These are phyloP conservation scores for Poeciliopsis presidionis DNA, from an alignment of 2,797 vertebrate genomes.

Conservation along the genomic window DNA sequence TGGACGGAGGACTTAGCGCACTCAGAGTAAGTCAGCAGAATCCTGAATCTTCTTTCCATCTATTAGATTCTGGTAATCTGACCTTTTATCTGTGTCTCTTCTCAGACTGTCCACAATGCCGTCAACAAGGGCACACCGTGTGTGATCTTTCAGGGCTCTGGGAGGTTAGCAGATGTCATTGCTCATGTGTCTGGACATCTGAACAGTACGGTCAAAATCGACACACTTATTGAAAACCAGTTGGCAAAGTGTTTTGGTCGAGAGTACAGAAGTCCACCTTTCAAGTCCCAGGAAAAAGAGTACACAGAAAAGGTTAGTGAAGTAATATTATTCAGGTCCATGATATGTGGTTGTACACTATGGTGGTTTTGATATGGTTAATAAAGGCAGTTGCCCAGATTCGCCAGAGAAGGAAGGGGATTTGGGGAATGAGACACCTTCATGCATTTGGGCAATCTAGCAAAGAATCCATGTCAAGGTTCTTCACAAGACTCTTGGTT, in stretches of 20 bases:
- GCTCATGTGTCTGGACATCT: conserved; percentile 85
- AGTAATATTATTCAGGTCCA: neutral
- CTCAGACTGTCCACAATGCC: conserved; percentile 91
- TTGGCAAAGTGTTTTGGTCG: conserved; percentile 84
- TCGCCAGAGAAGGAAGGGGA: too few relatives aligned
- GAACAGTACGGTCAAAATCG: conserved; percentile 73
- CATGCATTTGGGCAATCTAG: too few relatives aligned
- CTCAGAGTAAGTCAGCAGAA: conserved; percentile 78
- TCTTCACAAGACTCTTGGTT: too few relatives aligned
- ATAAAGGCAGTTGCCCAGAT: too few relatives aligned
- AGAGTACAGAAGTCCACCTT: conserved; percentile 80
- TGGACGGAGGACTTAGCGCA: conserved; percentile 90
- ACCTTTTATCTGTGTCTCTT: conserved; percentile 28
- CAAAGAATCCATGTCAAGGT: too few relatives aligned
- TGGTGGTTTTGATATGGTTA: neutral
- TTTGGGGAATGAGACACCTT: too few relatives aligned
- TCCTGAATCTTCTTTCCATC: neutral
- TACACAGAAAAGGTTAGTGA: conserved; percentile 93
- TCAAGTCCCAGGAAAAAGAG: conserved; percentile 65
- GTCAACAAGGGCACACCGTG: conserved; percentile 90
- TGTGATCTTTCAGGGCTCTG: conserved; percentile 93
- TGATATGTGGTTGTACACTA: neutral
- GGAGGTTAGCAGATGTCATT: conserved; percentile 92
- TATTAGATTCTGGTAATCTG: conserved; percentile 7
- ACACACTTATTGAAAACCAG: conserved; percentile 83